Evolutionary conservation across 2,113 vertebrate genomes (phyloP), one percentile per base, ranked within the genome.

Genomic region (Nibea coibor): DNA sequence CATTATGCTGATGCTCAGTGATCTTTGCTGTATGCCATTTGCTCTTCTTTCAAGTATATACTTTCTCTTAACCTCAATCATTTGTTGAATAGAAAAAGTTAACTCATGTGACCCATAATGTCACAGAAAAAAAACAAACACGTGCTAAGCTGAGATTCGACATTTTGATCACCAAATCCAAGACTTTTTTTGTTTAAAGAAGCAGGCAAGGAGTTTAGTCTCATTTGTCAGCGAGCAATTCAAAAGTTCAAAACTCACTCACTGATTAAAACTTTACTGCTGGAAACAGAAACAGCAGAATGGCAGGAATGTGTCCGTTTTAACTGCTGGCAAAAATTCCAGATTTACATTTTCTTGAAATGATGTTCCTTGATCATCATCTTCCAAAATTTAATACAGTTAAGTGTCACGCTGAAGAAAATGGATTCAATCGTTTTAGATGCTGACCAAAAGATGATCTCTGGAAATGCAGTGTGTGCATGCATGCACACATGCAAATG

Each of bases 301-400:
- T 1, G 15, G 28, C 26, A 16, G 51, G 39, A 71, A 58, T 0
- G 35, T n/a, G 56, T 12, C 14, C 19, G 28, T 31, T 68, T 66
- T 53, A 74, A 35, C 45, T 12, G 62, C 10, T 48, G 20, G 14
- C 47, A 62, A n/a, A 69, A 43, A 65, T 5, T 28, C 43, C 3
- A 1, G 10, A n/a, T 15, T 74, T 14, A 24, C 9, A 42, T 19
- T 14, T 16, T 2, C n/a, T 63, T 43, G 5, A 26, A 43, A 56
- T 43, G 10, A 68, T 35, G 14, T 20, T 28, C 43, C 22, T 54
- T 26, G 15, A 8, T 64, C 59, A 56, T 64, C 42, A 48, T 19
- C 53, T 43, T 73, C 43, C 24, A 66, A 66, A 58, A 57, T 50
- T 72, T 22, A 67, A 65, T 59, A 64, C 24, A 22, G 22, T 22